These are phyloP conservation scores for Acronicta aceris DNA, from an alignment of 2,888 invertebrate genomes.

Conservation along the genomic window DNA sequence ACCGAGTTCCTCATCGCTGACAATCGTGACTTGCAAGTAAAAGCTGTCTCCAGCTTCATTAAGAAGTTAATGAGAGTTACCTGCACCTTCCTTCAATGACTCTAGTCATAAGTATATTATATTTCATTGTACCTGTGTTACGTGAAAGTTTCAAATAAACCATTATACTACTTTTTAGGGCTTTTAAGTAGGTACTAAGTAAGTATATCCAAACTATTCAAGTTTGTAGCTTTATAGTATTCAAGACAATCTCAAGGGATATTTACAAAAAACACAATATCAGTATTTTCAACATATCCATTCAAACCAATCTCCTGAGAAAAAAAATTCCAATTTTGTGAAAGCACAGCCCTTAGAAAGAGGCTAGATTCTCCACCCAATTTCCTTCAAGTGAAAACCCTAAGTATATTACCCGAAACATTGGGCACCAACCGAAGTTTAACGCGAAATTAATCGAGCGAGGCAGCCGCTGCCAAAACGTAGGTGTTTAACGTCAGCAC, in stretches of 20 bases:
- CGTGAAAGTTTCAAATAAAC: too few relatives aligned
- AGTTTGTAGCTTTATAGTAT: too few relatives aligned
- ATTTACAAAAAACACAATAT: too few relatives aligned
- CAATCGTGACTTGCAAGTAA: slow-evolving; percentile 30
- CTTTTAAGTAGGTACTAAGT: too few relatives aligned
- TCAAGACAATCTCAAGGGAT: too few relatives aligned
- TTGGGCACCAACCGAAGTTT: slow-evolving; percentile 19
- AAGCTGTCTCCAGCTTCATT: background rate
- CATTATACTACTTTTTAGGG: too few relatives aligned
- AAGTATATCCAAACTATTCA: too few relatives aligned
- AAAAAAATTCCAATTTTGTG: too few relatives aligned
- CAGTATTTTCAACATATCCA: too few relatives aligned
- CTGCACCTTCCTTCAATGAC: background rate
- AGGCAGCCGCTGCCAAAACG: slow-evolving; percentile 36
- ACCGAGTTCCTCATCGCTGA: slow-evolving; percentile 7
- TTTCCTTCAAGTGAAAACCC: background rate
- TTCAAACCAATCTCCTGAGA: too few relatives aligned
- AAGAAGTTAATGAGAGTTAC: background rate
- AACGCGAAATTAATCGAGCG: slow-evolving; percentile 37
- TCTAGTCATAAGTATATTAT: background rate
- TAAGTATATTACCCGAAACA: slow-evolving; percentile 10
- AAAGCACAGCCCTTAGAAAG: background rate
- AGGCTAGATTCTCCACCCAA: background rate
- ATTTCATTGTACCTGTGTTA: too few relatives aligned
- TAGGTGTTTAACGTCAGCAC: slow-evolving; percentile 25